Evolutionary conservation across 2,888 invertebrate genomes (phyloP).

Genomic region (Merodon equestris): DNA sequence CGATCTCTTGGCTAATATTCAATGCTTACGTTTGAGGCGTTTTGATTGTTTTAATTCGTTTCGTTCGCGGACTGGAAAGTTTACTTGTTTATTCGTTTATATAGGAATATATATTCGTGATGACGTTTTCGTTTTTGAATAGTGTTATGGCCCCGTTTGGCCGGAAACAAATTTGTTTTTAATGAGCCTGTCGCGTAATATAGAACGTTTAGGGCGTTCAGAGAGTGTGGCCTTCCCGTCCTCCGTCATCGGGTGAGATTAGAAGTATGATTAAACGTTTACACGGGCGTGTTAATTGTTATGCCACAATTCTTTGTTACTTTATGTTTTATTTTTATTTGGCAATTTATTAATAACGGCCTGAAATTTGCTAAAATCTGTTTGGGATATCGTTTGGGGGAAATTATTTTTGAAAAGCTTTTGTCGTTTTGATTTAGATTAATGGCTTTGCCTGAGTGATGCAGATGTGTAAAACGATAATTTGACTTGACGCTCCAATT

Average conservation of each 20-base stretch:
- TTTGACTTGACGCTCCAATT: slow-evolving; percentile 26
- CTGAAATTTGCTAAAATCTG: too few species aligned
- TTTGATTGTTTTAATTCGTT: slow-evolving; percentile 13
- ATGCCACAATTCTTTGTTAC: background rate
- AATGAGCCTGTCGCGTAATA: slow-evolving; percentile 18
- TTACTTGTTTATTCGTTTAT: background rate
- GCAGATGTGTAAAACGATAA: background rate
- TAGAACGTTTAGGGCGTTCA: slow-evolving; percentile 6
- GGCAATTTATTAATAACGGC: background rate
- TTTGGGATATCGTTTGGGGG: too few species aligned
- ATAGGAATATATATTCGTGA: slow-evolving; percentile 25
- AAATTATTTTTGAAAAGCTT: background rate
- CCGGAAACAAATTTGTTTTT: slow-evolving; percentile 32
- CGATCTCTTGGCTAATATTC: slow-evolving; percentile 17
- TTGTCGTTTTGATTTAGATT: slow-evolving; percentile 18
- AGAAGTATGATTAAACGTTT: background rate
- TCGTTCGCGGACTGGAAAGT: slow-evolving; percentile 6
- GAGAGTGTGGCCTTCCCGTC: background rate
- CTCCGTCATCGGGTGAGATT: slow-evolving; percentile 1
- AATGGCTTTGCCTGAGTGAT: slow-evolving; percentile 7
- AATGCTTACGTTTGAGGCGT: background rate
- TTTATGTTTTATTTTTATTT: too few species aligned
- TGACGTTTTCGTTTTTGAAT: slow-evolving; percentile 40
- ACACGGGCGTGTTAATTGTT: slow-evolving; percentile 15
- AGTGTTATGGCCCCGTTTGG: slow-evolving; percentile 17